phyloP scores from a whole-genome alignment of 2,888 invertebrate genomes.

The Argyresthia albistria region DNA sequence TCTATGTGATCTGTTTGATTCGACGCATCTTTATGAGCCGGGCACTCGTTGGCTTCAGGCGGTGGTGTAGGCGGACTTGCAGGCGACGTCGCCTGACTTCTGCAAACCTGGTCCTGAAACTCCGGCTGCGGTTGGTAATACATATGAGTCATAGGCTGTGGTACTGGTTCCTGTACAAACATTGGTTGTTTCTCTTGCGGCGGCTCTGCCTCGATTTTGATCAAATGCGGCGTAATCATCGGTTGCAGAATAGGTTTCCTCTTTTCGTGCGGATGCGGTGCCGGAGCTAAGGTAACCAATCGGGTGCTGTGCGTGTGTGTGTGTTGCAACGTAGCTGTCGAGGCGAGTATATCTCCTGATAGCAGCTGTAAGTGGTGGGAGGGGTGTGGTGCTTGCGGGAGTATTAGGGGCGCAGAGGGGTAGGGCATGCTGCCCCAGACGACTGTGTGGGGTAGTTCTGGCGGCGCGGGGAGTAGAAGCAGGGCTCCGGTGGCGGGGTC shows the following conservation, averaged over 20 bases:
- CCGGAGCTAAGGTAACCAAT: conserved; percentile 76
- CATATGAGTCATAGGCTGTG: conserved; percentile 68
- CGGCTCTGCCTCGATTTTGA: conserved; percentile 82
- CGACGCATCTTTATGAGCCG: conserved; percentile 83
- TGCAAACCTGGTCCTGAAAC: conserved; percentile 57
- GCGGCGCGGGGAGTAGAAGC: conserved; percentile 83
- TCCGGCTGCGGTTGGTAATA: conserved; percentile 71
- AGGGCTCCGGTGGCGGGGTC: conserved; percentile 89
- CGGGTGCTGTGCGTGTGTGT: conserved; percentile 79
- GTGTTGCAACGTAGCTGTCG: conserved; percentile 76
- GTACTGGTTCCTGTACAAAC: conserved; percentile 56
- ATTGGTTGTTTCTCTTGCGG: conserved; percentile 53
- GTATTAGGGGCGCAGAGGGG: conserved; percentile 47
- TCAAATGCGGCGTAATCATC: conserved; percentile 65
- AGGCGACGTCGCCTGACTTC: conserved; percentile 74
- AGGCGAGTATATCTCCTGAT: conserved; percentile 76
- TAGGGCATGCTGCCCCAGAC: conserved; percentile 81
- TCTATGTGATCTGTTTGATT: conserved; percentile 87
- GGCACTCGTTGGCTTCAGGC: conserved; percentile 68
- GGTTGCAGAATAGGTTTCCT: conserved; percentile 65
- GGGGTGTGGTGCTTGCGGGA: conserved; percentile 67
- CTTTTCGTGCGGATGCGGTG: conserved; percentile 59
- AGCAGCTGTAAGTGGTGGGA: conserved; percentile 77
- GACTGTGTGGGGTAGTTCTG: conserved; percentile 79
- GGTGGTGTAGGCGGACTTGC: conserved; percentile 69